Percentiles rank a stretch among this genome's conserved stretches.
Evolutionary conservation across 2,113 vertebrate species (phyloP).

Genomic region (Pavo muticus): DNA sequence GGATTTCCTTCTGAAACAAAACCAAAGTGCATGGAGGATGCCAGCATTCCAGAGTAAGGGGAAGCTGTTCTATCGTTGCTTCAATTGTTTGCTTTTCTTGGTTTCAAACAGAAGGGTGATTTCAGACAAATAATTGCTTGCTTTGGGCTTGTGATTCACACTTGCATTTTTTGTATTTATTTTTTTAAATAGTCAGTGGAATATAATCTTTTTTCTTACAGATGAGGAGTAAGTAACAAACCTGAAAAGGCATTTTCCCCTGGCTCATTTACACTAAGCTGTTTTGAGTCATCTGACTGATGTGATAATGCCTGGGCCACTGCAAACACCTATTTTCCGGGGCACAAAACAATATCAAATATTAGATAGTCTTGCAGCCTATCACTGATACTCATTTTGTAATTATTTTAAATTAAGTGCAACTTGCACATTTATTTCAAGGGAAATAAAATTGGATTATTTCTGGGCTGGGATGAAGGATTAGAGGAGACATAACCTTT

Average conservation of each 20-base stretch:
- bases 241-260: background rate
- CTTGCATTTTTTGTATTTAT: background rate
- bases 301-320: background rate
- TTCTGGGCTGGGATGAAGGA: background rate
- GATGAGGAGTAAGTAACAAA: background rate
- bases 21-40: background rate
- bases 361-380: background rate
- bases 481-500: background rate
- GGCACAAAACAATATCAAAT: background rate
- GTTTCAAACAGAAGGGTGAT: background rate
- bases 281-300: background rate
- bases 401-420: background rate
- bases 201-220: background rate
- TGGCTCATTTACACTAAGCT: background rate
- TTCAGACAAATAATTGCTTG: background rate
- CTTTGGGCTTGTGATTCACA: background rate
- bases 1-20: conserved; percentile 33
- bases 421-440: background rate
- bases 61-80: background rate
- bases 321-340: background rate
- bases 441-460: background rate
- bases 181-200: background rate
- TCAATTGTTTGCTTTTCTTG: background rate
- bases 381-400: background rate
- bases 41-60: background rate